Percentiles rank a stretch among this genome's conserved stretches.
These are phyloP conservation scores for Dynastes tityus DNA, from an alignment of 2,888 invertebrate genomes.

Conservation along the genomic window DNA sequence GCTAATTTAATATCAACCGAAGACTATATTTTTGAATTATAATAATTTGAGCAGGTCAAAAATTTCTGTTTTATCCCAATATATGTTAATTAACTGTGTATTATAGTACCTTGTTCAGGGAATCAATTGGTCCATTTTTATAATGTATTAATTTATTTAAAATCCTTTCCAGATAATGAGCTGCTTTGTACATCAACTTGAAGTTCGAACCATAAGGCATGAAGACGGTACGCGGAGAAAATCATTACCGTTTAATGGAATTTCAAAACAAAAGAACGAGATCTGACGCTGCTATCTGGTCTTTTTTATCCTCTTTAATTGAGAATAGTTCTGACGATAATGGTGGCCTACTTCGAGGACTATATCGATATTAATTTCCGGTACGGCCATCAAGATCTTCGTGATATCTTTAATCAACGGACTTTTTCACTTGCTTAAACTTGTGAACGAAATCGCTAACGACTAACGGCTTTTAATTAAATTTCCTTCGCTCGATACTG, in stretches of 20 bases:
- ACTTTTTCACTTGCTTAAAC: conserved; percentile 10
- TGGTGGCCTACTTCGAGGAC: conserved; percentile 32
- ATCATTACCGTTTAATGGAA: conserved; percentile 24
- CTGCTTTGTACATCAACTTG: background rate
- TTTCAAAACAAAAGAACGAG: conserved; percentile 27
- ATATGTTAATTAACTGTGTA: no score
- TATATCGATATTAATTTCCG: conserved; percentile 42
- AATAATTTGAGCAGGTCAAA: no score
- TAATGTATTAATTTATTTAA: no score
- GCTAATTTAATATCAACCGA: background rate
- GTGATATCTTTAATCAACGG: conserved; percentile 18
- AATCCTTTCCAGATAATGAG: background rate
- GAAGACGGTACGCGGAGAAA: background rate
- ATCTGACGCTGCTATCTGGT: conserved; percentile 1
- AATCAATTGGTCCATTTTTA: no score
- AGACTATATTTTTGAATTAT: no score
- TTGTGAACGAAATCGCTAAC: conserved; percentile 16
- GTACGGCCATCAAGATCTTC: conserved; percentile 25
- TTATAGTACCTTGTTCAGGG: no score
- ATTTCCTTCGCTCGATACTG: background rate
- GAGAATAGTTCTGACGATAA: conserved; percentile 32
- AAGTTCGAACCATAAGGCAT: background rate
- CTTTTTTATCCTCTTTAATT: conserved; percentile 22
- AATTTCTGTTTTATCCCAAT: background rate
- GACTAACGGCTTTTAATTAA: conserved; percentile 16